Evolutionary conservation across 2,113 vertebrate species (phyloP).

Genomic region (Hippopotamus amphibius): DNA sequence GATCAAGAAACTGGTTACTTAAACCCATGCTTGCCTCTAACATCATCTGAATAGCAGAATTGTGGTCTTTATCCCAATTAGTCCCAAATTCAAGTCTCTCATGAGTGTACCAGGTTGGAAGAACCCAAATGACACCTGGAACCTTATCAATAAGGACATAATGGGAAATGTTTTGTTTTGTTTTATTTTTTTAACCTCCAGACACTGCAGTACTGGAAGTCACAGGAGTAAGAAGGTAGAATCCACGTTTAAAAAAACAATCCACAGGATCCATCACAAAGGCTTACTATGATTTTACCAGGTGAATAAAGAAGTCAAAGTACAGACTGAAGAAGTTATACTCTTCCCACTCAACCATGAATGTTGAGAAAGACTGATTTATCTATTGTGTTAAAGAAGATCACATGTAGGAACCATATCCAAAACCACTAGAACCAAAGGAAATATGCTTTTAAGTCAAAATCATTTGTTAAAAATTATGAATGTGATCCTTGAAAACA

Average conservation of each 20-base stretch:
- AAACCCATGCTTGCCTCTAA: neutral
- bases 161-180: neutral
- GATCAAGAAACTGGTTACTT: neutral
- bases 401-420: neutral
- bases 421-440: neutral
- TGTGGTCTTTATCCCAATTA: neutral
- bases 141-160: neutral
- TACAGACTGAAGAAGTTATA: neutral
- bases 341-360: neutral
- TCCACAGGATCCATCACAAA: neutral
- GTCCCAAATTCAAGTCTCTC: neutral
- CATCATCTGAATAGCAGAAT: neutral
- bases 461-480: neutral
- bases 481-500: neutral
- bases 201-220: neutral
- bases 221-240: neutral
- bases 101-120: neutral
- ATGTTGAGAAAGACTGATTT: neutral
- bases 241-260: neutral
- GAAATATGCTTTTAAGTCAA: neutral
- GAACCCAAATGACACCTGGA: neutral
- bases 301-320: neutral
- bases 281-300: neutral
- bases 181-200: conserved; percentile 18
- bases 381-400: neutral